Conservation (phyloP, 2,797 vertebrate species). For the Amblyopsis hoosieri region DNA sequence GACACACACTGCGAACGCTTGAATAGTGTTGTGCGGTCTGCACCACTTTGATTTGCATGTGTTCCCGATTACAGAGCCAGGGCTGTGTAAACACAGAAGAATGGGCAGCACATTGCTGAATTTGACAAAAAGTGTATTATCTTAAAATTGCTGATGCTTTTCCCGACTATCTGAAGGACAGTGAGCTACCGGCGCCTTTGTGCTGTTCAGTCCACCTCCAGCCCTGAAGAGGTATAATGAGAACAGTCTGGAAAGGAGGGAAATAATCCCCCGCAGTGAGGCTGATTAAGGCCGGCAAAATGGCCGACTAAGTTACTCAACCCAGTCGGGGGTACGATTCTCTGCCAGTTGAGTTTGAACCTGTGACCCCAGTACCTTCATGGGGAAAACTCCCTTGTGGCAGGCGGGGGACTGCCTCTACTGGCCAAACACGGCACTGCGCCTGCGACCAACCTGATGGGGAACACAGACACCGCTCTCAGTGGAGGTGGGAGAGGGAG, state of each 20-base stretch:
- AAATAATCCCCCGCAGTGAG: slow-evolving; percentile 5
- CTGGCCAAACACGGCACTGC: slow-evolving; percentile 26
- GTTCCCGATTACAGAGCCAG: too few species aligned
- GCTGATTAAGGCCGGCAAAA: slow-evolving; percentile 9
- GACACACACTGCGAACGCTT: too few species aligned
- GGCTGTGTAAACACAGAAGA: too few species aligned
- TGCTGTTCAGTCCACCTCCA: too few species aligned
- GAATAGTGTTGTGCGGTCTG: too few species aligned
- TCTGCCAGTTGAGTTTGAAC: slow-evolving; percentile 36
- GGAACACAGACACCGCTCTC: slow-evolving; percentile 13
- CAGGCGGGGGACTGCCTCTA: slow-evolving; percentile 33
- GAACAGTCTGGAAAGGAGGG: neutral
- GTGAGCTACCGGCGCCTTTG: too few species aligned
- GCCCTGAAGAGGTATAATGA: neutral
- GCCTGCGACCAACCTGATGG: slow-evolving; percentile 21
- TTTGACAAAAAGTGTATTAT: too few species aligned
- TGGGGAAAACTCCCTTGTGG: slow-evolving; percentile 41
- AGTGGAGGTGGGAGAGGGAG: too few species aligned
- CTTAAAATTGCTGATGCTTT: too few species aligned
- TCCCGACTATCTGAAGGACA: too few species aligned
- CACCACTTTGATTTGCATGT: too few species aligned
- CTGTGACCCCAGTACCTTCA: slow-evolving; percentile 51
- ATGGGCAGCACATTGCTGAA: too few species aligned
- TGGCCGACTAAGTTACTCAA: slow-evolving; percentile 26
- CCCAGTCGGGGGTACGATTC: slow-evolving; percentile 23